Percentiles rank a stretch among this genome's conserved stretches.
Conservation (phyloP, 1,140 invertebrate species). For the Lamellibrachia luymesi region DNA sequence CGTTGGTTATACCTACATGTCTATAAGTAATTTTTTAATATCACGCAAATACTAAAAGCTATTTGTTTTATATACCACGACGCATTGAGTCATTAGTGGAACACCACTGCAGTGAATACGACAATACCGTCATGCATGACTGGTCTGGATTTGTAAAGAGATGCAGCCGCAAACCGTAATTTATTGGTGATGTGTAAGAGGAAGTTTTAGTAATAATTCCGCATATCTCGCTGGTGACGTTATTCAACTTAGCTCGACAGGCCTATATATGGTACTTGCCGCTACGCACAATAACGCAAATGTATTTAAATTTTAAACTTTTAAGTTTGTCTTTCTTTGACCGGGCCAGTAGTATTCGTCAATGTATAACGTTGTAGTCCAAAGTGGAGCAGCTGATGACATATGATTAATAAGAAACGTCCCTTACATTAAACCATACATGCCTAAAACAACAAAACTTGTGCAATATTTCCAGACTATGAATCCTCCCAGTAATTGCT, state of each 20-base stretch:
- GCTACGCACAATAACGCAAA: neutral
- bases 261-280: neutral
- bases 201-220: neutral
- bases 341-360: too few species aligned
- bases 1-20: neutral
- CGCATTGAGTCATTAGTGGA: too few species aligned
- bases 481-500: too few species aligned
- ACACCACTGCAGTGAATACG: neutral
- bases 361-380: too few species aligned
- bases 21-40: too few species aligned
- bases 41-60: too few species aligned
- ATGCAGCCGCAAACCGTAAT: neutral
- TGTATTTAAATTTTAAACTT: neutral
- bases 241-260: neutral
- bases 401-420: neutral
- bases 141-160: neutral
- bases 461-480: too few species aligned
- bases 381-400: neutral
- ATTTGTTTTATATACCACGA: too few species aligned
- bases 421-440: neutral
- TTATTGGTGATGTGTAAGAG: neutral
- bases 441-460: neutral
- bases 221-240: neutral
- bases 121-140: neutral
- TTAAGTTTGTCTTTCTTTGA: neutral